Conservation (phyloP, 2,797 vertebrate species). For the Lindbergichthys nudifrons region DNA sequence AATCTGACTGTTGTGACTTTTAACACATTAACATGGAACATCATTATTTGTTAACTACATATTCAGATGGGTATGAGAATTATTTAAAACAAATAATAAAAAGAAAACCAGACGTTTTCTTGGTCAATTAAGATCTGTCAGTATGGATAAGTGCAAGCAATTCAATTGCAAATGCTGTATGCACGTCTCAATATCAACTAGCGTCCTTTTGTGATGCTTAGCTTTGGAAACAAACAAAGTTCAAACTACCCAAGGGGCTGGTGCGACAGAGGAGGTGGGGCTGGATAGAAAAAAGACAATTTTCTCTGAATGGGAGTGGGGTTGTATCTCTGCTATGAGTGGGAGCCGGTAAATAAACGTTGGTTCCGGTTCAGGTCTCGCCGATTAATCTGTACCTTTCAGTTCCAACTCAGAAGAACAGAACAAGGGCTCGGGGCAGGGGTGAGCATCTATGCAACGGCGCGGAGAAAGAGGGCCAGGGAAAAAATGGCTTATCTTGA, state of each 20-base stretch:
- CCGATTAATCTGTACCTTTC: slow-evolving; percentile 71
- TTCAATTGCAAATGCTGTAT: slow-evolving; percentile 59
- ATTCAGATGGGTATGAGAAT: neutral
- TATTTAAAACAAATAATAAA: slow-evolving; percentile 2
- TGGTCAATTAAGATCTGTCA: slow-evolving; percentile 37
- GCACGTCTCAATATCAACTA: slow-evolving; percentile 48
- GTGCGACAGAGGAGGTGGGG: slow-evolving; percentile 19
- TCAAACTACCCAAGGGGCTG: slow-evolving; percentile 27
- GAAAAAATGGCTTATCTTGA: slow-evolving; percentile 82
- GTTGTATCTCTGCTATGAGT: slow-evolving; percentile 37
- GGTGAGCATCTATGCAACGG: slow-evolving; percentile 71
- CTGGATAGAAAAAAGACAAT: slow-evolving; percentile 1
- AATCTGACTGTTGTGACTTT: neutral
- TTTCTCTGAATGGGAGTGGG: slow-evolving; percentile 29
- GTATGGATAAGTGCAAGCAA: slow-evolving; percentile 29
- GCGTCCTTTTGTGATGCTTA: slow-evolving; percentile 34
- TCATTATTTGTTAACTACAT: neutral
- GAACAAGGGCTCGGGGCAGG: slow-evolving; percentile 78
- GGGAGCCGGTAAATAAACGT: slow-evolving; percentile 68
- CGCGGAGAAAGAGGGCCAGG: slow-evolving; percentile 61
- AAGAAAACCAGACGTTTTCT: neutral
- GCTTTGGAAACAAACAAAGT: slow-evolving; percentile 47
- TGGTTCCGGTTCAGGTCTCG: slow-evolving; percentile 73
- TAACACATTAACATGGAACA: neutral
- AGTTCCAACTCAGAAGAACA: slow-evolving; percentile 75